A percentile compares a stretch with the other conserved stretches of the same genome.
These are phyloP conservation scores for Drosophila neotestacea DNA, from an alignment of 2,888 invertebrate species.

Conservation along the genomic window DNA sequence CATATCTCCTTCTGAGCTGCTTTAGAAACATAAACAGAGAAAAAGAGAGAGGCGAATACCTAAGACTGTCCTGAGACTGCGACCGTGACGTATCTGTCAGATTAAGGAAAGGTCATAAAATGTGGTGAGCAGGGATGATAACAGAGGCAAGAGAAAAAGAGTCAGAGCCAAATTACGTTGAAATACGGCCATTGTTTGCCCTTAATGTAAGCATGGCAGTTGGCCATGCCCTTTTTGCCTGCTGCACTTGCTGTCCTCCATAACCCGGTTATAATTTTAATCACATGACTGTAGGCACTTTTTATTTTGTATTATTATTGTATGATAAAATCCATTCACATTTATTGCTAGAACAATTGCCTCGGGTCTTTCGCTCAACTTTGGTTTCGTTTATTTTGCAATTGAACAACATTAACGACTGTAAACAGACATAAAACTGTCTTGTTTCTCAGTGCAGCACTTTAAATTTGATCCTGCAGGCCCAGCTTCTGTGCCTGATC, in stretches of 20 bases:
- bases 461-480: constrained; percentile 72
- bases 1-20: constrained; percentile 2
- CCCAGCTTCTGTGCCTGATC: constrained; percentile 51
- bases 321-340: constrained; percentile 8
- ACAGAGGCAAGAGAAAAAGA: constrained; percentile 20
- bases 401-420: constrained; percentile 83
- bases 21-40: not conserved
- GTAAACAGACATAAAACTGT: constrained; percentile 83
- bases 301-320: constrained; percentile 39
- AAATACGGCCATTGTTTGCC: constrained; percentile 76
- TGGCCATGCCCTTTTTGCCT: constrained; percentile 53
- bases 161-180: constrained; percentile 34
- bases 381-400: constrained; percentile 45
- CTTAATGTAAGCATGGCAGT: constrained; percentile 73
- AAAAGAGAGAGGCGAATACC: not conserved
- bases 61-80: constrained; percentile 24
- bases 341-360: constrained; percentile 19
- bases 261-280: constrained; percentile 73
- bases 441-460: constrained; percentile 54
- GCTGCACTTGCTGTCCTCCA: constrained; percentile 1
- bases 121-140: constrained; percentile 81
- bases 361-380: constrained; percentile 19
- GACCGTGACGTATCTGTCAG: constrained; percentile 81
- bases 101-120: constrained; percentile 79
- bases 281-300: constrained; percentile 62